Percentiles rank a stretch among this genome's conserved stretches.
Conservation (phyloP, 1,140 invertebrate species). For the Daktulosphaira vitifoliae region DNA sequence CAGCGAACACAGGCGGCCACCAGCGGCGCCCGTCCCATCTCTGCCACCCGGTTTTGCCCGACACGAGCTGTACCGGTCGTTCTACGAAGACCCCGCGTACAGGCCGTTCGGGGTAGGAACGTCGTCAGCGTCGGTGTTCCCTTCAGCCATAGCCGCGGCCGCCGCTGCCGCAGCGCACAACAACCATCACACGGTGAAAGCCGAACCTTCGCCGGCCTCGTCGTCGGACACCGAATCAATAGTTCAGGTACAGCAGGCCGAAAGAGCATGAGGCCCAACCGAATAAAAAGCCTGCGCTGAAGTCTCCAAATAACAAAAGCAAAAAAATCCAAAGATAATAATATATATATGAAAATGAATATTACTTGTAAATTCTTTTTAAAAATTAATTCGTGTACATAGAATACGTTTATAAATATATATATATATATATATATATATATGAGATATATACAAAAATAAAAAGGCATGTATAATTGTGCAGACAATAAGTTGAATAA, state of each 20-base stretch:
- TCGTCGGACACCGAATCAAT: slow-evolving; percentile 40
- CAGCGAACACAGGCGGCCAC: slow-evolving; percentile 51
- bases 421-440: background rate
- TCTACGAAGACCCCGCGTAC: slow-evolving; percentile 32
- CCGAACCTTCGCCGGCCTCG: slow-evolving; percentile 34
- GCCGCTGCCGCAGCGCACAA: slow-evolving; percentile 37
- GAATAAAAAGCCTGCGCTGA: too few relatives aligned
- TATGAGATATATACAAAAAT: background rate
- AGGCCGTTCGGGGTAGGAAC: too few relatives aligned
- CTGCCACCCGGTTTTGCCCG: slow-evolving; percentile 41
- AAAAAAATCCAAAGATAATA: slow-evolving; percentile 12
- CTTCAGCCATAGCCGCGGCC: slow-evolving; percentile 41
- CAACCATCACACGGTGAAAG: slow-evolving; percentile 30
- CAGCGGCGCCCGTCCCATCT: slow-evolving; percentile 44
- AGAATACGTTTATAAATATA: background rate
- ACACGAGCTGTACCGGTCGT: slow-evolving; percentile 37
- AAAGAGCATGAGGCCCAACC: slow-evolving; percentile 37
- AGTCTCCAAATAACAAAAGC: background rate
- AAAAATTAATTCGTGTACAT: background rate
- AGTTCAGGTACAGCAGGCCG: slow-evolving; percentile 39
- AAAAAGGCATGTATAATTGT: slow-evolving; percentile 9
- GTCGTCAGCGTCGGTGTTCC: slow-evolving; percentile 39
- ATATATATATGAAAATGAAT: background rate
- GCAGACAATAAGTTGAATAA: slow-evolving; percentile 16
- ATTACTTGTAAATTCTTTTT: too few relatives aligned